Percentiles rank a stretch among this genome's conserved stretches.
Conservation (phyloP, 2,888 invertebrate genomes). For the Caenorhabditis sulstoni region DNA sequence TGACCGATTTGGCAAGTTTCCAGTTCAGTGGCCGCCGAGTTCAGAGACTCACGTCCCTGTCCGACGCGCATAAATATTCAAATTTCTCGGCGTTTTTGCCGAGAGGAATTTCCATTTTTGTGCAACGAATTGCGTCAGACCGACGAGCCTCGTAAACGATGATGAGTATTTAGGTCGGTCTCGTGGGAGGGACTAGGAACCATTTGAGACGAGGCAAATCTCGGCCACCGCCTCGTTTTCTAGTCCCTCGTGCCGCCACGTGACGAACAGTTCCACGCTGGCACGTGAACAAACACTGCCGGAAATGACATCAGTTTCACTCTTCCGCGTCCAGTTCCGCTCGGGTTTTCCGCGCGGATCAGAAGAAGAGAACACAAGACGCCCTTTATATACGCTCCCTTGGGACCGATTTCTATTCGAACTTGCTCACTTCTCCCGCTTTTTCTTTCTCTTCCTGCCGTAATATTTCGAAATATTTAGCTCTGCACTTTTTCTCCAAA, state of each 20-base stretch:
- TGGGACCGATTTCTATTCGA: neutral
- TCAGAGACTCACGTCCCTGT: slow-evolving; percentile 22
- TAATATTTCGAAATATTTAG: neutral
- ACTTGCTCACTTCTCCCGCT: slow-evolving; percentile 19
- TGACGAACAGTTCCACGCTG: slow-evolving; percentile 97
- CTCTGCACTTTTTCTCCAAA: neutral
- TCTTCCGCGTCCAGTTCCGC: slow-evolving; percentile 88
- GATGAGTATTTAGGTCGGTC: no score
- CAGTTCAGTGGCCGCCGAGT: slow-evolving; percentile 30
- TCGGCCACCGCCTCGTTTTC: slow-evolving; percentile 9
- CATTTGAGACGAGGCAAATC: no score
- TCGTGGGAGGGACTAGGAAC: neutral
- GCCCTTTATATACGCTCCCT: slow-evolving; percentile 4
- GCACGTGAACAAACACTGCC: slow-evolving; percentile 83
- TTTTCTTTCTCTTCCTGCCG: slow-evolving; percentile 3
- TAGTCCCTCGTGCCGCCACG: slow-evolving; percentile 83
- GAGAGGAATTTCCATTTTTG: slow-evolving; percentile 9
- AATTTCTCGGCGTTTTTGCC: slow-evolving; percentile 24
- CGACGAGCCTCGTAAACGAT: slow-evolving; percentile 7
- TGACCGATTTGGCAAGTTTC: slow-evolving; percentile 32
- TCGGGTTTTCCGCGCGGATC: slow-evolving; percentile 46
- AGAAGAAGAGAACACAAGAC: slow-evolving; percentile 44
- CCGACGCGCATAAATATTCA: slow-evolving; percentile 19
- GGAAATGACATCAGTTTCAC: slow-evolving; percentile 88
- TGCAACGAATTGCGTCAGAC: neutral